phyloP scores from a whole-genome alignment of 2,113 vertebrate species.

The Catagonus wagneri region DNA sequence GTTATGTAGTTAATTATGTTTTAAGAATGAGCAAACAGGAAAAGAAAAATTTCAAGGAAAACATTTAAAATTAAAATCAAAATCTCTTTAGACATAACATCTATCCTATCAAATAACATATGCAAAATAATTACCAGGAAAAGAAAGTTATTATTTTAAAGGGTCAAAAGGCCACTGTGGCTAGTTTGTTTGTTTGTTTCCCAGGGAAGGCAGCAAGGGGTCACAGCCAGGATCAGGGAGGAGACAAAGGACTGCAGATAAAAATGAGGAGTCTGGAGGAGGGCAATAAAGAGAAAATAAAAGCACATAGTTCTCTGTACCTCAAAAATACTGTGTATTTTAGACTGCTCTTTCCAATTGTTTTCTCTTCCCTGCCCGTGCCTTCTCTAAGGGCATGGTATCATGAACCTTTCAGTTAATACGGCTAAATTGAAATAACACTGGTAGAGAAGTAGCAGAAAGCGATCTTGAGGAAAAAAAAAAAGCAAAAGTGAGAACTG shows the following conservation, averaged over 20 bases:
- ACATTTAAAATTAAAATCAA: neutral
- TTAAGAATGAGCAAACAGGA: neutral
- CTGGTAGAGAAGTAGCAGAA: neutral
- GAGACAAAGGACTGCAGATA: neutral
- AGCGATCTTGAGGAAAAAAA: neutral
- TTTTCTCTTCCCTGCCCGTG: neutral
- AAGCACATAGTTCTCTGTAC: neutral
- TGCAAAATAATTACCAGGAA: neutral
- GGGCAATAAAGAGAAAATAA: neutral
- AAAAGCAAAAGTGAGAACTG: neutral
- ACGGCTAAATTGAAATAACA: neutral
- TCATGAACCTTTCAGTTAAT: neutral
- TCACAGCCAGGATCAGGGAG: too few species aligned
- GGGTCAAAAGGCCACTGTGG: neutral
- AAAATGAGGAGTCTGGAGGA: neutral
- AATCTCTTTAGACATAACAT: neutral
- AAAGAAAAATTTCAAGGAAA: neutral
- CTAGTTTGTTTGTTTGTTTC: neutral
- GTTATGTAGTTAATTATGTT: neutral
- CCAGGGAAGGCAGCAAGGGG: accelerated
- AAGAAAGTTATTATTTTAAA: neutral
- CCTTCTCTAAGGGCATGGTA: neutral
- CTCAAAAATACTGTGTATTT: neutral
- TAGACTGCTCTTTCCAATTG: neutral
- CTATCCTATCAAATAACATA: neutral